These are phyloP conservation scores for Pyrgus malvae DNA, from an alignment of 2,888 invertebrate species.

Conservation along the genomic window DNA sequence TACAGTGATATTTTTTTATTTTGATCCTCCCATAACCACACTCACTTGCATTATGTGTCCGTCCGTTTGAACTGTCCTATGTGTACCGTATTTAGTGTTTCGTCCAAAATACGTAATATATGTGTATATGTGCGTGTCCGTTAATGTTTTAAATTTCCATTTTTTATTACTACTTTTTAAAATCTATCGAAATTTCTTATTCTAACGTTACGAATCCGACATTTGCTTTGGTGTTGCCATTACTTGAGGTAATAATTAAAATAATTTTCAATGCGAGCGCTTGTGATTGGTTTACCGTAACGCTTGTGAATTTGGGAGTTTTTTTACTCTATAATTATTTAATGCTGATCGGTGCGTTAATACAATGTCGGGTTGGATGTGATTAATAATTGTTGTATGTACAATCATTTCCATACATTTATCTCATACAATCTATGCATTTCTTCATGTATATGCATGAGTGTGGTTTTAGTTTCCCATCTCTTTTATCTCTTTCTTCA, in stretches of 20 bases:
- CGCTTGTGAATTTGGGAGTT: conserved; percentile 56
- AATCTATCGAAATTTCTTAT: conserved; percentile 34
- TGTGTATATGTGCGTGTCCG: conserved; percentile 22
- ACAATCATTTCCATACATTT: conserved; percentile 41
- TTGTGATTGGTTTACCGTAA: conserved; percentile 81
- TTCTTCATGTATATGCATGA: conserved; percentile 73
- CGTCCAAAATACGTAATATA: conserved; percentile 27
- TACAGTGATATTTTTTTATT: conserved; percentile 59
- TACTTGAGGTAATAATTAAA: conserved; percentile 48
- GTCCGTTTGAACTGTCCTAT: conserved; percentile 41
- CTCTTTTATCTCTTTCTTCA: conserved; percentile 40
- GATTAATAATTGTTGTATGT: conserved; percentile 49
- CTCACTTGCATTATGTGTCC: conserved; percentile 77
- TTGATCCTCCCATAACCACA: conserved; percentile 62
- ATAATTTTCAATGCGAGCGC: conserved; percentile 44
- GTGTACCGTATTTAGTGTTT: conserved; percentile 12
- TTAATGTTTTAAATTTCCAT: conserved; percentile 18
- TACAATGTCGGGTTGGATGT: conserved; percentile 74
- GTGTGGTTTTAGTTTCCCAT: conserved; percentile 68
- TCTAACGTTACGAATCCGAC: conserved; percentile 64
- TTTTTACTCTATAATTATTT: conserved; percentile 21
- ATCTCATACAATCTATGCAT: conserved; percentile 38
- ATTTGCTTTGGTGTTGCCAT: conserved; percentile 77
- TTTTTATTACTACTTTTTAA: conserved; percentile 17
- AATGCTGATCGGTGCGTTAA: conserved; percentile 40